Conservation (phyloP, 2,113 vertebrate genomes). For the Hippocampus barbouri region DNA sequence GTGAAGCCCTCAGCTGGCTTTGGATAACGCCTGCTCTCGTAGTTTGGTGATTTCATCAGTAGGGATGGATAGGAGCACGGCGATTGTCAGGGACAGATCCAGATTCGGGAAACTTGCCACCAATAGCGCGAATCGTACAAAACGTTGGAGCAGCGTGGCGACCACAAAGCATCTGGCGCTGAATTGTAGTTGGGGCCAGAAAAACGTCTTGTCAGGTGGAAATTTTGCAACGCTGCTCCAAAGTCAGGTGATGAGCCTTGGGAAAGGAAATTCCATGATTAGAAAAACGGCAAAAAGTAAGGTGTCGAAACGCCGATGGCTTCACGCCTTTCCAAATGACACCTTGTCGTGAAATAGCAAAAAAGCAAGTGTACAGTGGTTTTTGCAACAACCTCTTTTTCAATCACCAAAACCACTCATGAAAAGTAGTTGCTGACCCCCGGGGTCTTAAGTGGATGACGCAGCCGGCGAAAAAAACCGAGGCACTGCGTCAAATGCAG, state of each 20-base stretch:
- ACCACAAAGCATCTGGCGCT: background rate
- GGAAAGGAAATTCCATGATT: background rate
- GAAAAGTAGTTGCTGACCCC: background rate
- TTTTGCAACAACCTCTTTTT: background rate
- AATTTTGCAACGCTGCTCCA: background rate
- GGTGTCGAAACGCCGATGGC: background rate
- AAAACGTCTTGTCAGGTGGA: background rate
- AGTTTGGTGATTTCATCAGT: background rate
- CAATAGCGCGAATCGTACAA: background rate
- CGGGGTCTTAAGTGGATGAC: background rate
- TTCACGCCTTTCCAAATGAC: background rate
- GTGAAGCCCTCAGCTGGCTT: background rate
- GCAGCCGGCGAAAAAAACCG: background rate
- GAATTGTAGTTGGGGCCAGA: background rate
- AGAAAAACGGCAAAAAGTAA: background rate
- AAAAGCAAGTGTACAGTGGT: background rate
- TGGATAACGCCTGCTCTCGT: background rate
- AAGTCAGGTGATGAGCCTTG: background rate
- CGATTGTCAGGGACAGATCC: background rate
- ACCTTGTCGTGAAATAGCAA: background rate
- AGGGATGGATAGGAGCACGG: background rate
- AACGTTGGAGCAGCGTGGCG: too few relatives aligned
- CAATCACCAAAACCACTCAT: background rate
- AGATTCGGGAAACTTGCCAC: background rate
- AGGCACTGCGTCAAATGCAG: background rate